These are phyloP conservation scores for Oscheius sp. DNA, from an alignment of 2,888 invertebrate genomes.

Conservation along the genomic window DNA sequence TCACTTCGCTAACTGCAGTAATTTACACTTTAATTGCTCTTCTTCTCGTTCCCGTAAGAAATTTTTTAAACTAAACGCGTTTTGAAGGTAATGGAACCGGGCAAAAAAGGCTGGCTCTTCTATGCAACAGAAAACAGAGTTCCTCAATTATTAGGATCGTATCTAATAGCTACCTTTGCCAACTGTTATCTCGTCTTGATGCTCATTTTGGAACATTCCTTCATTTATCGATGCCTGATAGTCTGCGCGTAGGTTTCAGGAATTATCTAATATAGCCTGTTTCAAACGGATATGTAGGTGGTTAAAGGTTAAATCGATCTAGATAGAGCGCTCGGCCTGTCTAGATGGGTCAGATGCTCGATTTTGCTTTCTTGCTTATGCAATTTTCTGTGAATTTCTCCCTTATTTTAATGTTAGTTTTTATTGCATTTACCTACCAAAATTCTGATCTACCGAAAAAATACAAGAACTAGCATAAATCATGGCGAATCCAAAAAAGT, in stretches of 20 bases:
- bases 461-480: no score
- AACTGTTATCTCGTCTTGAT: constrained; percentile 19
- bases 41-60: constrained; percentile 19
- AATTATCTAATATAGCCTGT: no score
- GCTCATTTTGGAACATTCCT: constrained; percentile 25
- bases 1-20: constrained; percentile 5
- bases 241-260: constrained; percentile 17
- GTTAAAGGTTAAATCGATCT: no score
- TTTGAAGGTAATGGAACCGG: constrained; percentile 27
- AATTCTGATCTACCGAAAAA: no score
- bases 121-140: constrained; percentile 25
- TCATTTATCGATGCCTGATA: constrained; percentile 21
- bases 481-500: background rate
- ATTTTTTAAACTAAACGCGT: background rate
- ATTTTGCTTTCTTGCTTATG: no score
- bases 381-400: no score
- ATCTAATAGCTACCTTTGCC: constrained; percentile 3
- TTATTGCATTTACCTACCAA: no score
- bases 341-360: no score
- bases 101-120: constrained; percentile 29
- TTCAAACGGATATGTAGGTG: no score
- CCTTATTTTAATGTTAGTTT: no score
- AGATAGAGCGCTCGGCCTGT: no score
- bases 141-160: constrained; percentile 9
- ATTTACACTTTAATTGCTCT: constrained; percentile 14